Conservation (phyloP, 2,888 invertebrate species). For the Trimorus sp. region DNA sequence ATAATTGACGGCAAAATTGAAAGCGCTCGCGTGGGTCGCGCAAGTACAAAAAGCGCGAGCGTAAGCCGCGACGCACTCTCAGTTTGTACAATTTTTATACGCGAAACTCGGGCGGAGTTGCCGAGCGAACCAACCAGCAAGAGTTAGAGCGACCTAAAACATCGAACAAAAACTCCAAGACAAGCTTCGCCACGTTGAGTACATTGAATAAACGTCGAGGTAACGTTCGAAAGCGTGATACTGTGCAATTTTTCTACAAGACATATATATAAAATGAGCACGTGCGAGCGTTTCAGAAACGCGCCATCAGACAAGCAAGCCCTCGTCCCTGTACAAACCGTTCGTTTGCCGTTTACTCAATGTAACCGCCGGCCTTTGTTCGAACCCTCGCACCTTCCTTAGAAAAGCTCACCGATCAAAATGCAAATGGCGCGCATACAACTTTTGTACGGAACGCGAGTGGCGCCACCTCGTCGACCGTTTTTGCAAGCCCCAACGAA, state of each 20-base stretch:
- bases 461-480: no score
- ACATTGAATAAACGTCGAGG: constrained; percentile 50
- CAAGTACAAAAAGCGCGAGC: no score
- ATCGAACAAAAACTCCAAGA: constrained; percentile 35
- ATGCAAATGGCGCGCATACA: constrained; percentile 6
- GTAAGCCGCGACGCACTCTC: not conserved
- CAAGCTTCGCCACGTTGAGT: constrained; percentile 23
- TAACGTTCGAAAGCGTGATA: constrained; percentile 49
- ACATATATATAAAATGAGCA: constrained; percentile 33
- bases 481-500: no score
- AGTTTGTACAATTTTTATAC: constrained; percentile 13
- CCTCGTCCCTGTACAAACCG: constrained; percentile 44
- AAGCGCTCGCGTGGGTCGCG: no score
- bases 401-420: constrained; percentile 44
- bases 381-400: constrained; percentile 42
- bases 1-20: no score
- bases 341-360: constrained; percentile 40
- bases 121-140: not conserved
- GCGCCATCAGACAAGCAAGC: not conserved
- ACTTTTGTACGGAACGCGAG: constrained; percentile 29
- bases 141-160: constrained; percentile 27
- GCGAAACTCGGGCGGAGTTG: not conserved
- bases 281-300: constrained; percentile 32
- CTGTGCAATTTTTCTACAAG: constrained; percentile 59
- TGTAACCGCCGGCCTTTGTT: constrained; percentile 31